Base-by-base conservation (phyloP, 2,797 vertebrate genomes). In the Pteropus rufus region DNA sequence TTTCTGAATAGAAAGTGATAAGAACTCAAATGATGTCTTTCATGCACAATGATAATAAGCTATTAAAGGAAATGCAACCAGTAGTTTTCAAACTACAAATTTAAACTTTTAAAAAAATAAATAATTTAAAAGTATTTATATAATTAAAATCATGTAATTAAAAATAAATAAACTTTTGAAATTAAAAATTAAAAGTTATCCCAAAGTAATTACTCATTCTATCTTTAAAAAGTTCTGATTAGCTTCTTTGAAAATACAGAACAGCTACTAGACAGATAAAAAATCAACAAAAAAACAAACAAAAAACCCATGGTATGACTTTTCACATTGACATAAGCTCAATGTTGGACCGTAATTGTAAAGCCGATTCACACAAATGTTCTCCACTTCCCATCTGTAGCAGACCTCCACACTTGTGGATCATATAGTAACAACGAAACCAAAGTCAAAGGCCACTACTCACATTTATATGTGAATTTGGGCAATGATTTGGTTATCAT, bases 1-100 rank as follows among this genome's bases (percentile, higher is more conserved):
- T 84, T 84, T 56, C 64, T 89, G 85, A 93, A 93, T 82, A 79
- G 23, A 80, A 76, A 96, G n/a, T 83, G 69, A 6, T 56, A 75
- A 89, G 44, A 81, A 76, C 4, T 23, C 82, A 54, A 64, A 36
- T 19, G 46, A 54, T 46, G 2, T 39, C 64, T 10, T 44, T 90
- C 39, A 10, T 31, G 31, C 76, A 23, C 2, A 8, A 21, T 15
- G n/a, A 69, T 52, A 52, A 76, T 39, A 49, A 49, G 46, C 29
- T 80, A 24, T 31, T 72, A 46, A 79, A 67, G 52, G 19, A 54
- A 73, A 86, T 46, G 24, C 2, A 19, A 39, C 46, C 10, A 11
- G 0, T 6, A 36, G 60, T 67, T 70, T 83, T 82, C 29, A 79
- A 73, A 91, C 60, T 14, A 56, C 49, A 16, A 49, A 49, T 49